Percentiles rank a stretch among this genome's conserved stretches.
Evolutionary conservation across 2,113 vertebrate species (phyloP).

Genomic region (Aleadryas rufinucha): DNA sequence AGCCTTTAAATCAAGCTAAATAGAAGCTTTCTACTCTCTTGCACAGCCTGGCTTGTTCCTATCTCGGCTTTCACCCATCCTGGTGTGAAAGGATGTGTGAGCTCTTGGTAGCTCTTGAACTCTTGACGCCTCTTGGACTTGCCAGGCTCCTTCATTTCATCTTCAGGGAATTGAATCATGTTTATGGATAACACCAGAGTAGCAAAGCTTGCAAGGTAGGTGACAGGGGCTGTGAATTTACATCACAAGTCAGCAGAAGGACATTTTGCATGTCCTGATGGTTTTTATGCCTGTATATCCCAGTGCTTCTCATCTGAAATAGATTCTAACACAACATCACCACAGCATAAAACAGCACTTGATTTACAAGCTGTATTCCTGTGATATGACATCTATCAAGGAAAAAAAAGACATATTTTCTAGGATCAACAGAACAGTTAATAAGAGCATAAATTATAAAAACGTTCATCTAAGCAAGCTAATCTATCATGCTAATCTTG

Average conservation of each 20-base stretch:
- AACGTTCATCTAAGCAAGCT: neutral
- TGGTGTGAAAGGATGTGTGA: neutral
- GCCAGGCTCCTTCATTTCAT: neutral
- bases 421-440: neutral
- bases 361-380: neutral
- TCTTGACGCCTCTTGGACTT: neutral
- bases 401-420: neutral
- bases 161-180: neutral
- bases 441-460: conserved; percentile 1
- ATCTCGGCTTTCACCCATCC: rapidly evolving
- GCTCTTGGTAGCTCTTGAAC: neutral
- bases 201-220: neutral
- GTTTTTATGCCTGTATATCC: neutral
- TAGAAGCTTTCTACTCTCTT: neutral
- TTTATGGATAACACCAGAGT: neutral
- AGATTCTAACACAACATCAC: neutral
- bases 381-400: neutral
- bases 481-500: conserved; percentile 55
- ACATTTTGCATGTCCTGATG: neutral
- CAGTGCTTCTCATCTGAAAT: neutral
- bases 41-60: neutral
- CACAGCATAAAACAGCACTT: neutral
- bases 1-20: neutral
- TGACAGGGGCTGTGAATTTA: neutral
- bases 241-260: neutral